Evolutionary conservation across 1,140 invertebrate genomes (phyloP), one percentile per base, ranked within the genome.

Genomic region (Lamellibrachia luymesi): DNA sequence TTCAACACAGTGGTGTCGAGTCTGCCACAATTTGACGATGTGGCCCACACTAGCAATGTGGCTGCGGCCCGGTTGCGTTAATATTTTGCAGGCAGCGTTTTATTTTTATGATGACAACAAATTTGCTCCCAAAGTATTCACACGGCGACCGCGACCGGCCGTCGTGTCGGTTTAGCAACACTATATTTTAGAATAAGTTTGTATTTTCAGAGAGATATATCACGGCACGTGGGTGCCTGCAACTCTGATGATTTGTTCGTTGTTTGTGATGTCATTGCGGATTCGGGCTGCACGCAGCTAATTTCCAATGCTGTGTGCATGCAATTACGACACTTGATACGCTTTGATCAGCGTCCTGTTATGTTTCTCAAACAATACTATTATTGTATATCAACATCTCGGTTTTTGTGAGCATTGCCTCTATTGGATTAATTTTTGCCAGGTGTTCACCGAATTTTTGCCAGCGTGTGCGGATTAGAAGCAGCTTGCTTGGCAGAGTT

Each of bases 171-270:
- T 80, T 80, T 80, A 80, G 64, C 64, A 1, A 22, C 64, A 80
- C 64, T 80, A 80, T 80, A 80, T 80, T 80, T 80, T 80, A 80
- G 64, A 80, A 80, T 80, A 80, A 80, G 64, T 80, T 80, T 80
- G 64, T 80, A 80, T 80, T 80, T 80, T 80, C 64, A 80, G 64
- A 80, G 64, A 80, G 64, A 80, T 80, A 80, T 80, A 80, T 80
- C 64, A 17, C 4, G 64, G 64, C 17, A 22, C 4, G 13, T 17
- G 64, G 13, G 64, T 22, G 64, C 64, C 64, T 22, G 25, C 13
- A 80, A 80, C 64, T 80, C 64, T 80, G 64, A 38, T 38, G 38
- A 80, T 80, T 80, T 80, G 64, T 80, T 80, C 64, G 64, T 80
- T 80, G 13, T 80, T 80, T 80, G 64, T 80, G 64, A 80, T 80